Evolutionary conservation across 2,113 vertebrate genomes (phyloP), one percentile per base, ranked within the genome.

Genomic region (Phyllostomus hastatus): DNA sequence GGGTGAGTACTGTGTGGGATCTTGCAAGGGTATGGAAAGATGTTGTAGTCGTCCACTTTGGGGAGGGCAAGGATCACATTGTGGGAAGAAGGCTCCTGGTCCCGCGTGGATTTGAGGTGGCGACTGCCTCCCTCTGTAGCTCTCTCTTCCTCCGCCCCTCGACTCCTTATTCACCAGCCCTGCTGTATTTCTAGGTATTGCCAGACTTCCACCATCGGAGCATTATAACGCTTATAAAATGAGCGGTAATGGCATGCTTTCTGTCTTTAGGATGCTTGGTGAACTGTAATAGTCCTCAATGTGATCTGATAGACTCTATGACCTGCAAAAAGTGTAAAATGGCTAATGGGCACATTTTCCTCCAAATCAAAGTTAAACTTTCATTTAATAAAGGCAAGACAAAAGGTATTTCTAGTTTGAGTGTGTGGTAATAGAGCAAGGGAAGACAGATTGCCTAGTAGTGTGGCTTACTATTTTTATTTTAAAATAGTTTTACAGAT

Each of bases 1-100:
- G 98, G 98, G 98, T 98, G 98, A 98, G 98, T 98, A 94, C 73
- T 12, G 33, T 46, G 19, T 10, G 43, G 85, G 92, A 88, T 95
- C 90, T 79, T 31, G 26, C 79, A 52, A 70, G 31, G 72, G 15
- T 57, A n/a, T 31, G 38, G 57, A 4, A 35, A 84, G 54, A 93
- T 24, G 90, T 33, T 54, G 80, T 52, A 57, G 67, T 48, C 14
- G 1, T 82, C 76, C 95, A n/a, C 95, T 90, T 50, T 57, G 26
- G 92, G 85, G 59, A 88, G 94, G 85, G 85, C 38, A 80, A 93
- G 73, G 94, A 59, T 95, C 94, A 41, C 79, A 57, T 24, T 80
- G 83, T 91, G 96, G 88, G 90, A 67, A 90, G 81, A 85, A 85
- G 95, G 82, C 91, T 97, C 88, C 33, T 41, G 80, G 96, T 84